Evolutionary conservation across 1,140 invertebrate species (phyloP), one percentile per base, ranked within the genome.

Genomic region (Drosophila setifemur): DNA sequence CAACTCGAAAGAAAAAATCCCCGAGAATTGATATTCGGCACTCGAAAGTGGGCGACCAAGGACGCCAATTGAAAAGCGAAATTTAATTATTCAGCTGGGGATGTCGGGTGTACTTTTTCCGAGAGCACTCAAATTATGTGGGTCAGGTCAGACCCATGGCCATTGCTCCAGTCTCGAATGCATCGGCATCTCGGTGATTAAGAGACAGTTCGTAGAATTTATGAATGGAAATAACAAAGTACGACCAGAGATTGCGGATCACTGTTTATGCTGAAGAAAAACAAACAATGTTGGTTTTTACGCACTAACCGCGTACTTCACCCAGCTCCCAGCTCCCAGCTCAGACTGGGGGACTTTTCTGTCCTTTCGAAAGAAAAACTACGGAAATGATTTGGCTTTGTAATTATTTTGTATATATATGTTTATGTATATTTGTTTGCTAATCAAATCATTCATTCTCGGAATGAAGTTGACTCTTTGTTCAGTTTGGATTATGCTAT

Each of bases 1-100:
- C 57, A 64, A 21, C 42, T 37, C 5, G 14, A n/a, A 43, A 49
- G n/a, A 70, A 73, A 82, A 85, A 83, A 70, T 14, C 78, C 78
- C 79, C 69, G 6, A 66, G 61, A 69, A 76, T 66, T 57, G 35
- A 49, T 66, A 70, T 78, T 47, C 45, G 52, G 21, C 53, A 33
- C 58, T 71, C 12, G 40, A 64, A 45, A 40, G 50, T 40, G 58
- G 44, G 64, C 82, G 33, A 40, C 58, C 61, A 83, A 77, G 60
- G 61, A 55, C 61, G 40, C 21, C 50, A 26, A 63, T 74, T 44
- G 49, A 35, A 77, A 78, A 68, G 25, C 33, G 42, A 64, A 64
- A 40, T 40, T 39, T 64, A 39, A 25, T 31, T 64, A 64, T 19
- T 26, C 63, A 37, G 33, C 39, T 9, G 14, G 26, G 23, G 21